phyloP scores from a whole-genome alignment of 2,113 vertebrate genomes.

The Serilophus lunatus region DNA sequence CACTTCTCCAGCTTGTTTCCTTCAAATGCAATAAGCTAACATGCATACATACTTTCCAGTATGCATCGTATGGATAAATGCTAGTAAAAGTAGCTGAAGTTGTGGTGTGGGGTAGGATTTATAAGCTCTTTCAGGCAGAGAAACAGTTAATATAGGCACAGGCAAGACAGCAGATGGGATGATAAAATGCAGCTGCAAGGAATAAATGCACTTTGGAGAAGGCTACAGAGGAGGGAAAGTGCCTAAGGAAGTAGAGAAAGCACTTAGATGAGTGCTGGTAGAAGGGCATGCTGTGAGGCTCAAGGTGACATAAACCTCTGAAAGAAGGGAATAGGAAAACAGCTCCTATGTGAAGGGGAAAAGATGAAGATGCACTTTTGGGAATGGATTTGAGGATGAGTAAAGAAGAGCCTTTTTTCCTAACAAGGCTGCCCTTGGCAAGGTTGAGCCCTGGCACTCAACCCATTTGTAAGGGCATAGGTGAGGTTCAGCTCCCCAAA shows the following conservation, averaged over 20 bases:
- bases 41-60: background rate
- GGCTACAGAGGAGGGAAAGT: background rate
- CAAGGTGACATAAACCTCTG: slow-evolving; percentile 4
- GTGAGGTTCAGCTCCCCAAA: background rate
- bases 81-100: background rate
- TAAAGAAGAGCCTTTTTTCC: background rate
- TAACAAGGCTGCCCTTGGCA: background rate
- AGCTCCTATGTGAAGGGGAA: background rate
- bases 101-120: background rate
- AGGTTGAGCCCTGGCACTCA: background rate
- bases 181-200: slow-evolving; percentile 54
- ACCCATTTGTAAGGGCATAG: background rate
- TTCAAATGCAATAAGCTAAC: background rate
- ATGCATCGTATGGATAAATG: background rate
- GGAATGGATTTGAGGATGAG: background rate
- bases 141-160: background rate
- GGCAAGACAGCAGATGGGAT: slow-evolving; percentile 46
- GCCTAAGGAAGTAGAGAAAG: slow-evolving; percentile 7
- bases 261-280: background rate
- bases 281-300: background rate
- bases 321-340: background rate
- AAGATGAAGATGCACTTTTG: background rate
- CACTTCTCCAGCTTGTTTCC: background rate
- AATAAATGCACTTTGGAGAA: slow-evolving; percentile 33
- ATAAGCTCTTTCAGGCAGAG: background rate